Percentiles rank a stretch among this genome's conserved stretches.
phyloP scores from a whole-genome alignment of 2,113 vertebrate species.

The Tragelaphus scriptus region DNA sequence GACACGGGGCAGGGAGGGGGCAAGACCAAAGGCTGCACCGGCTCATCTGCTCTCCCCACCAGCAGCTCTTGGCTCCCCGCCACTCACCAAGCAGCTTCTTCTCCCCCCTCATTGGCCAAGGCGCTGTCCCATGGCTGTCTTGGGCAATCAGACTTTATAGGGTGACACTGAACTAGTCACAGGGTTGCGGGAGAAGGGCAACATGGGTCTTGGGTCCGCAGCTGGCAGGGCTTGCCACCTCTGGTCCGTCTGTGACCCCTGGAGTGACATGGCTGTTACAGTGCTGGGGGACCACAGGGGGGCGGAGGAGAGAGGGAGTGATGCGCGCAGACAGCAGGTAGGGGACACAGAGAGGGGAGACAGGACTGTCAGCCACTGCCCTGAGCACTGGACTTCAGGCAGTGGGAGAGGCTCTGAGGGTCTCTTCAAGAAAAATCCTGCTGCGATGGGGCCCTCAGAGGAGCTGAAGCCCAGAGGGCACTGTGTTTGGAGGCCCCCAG shows the following conservation, averaged over 20 bases:
- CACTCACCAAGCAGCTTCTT: background rate
- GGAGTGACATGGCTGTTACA: fast-evolving
- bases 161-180: background rate
- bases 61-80: background rate
- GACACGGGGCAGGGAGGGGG: background rate
- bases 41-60: fast-evolving
- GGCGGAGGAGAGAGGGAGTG: background rate
- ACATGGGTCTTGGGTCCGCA: background rate
- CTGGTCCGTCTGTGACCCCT: too few relatives aligned
- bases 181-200: background rate
- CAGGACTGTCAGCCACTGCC: background rate
- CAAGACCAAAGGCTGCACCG: background rate
- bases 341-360: background rate
- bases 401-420: background rate
- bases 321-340: fast-evolving
- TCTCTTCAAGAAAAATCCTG: background rate
- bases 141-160: background rate
- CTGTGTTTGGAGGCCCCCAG: background rate
- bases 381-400: background rate
- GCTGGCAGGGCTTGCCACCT: background rate
- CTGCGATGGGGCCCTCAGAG: background rate
- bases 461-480: background rate
- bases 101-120: background rate
- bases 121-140: background rate
- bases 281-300: too few relatives aligned